Evolutionary conservation across 2,888 invertebrate genomes (phyloP).

Genomic region (Drosophila niveifrons): DNA sequence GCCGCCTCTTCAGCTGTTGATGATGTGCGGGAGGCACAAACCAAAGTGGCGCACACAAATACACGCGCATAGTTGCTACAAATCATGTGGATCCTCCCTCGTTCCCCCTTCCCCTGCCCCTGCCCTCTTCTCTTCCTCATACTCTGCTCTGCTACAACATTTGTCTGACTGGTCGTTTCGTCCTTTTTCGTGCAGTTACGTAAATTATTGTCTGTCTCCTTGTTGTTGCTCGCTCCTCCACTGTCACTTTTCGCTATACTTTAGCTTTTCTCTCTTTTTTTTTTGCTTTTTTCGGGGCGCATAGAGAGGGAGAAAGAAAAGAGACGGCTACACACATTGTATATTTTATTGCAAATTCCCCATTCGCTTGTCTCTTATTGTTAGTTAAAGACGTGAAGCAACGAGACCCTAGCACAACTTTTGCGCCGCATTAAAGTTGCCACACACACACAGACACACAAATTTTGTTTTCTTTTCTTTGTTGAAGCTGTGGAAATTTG

Average conservation of each 20-base stretch:
- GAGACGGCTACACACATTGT: conserved; percentile 33
- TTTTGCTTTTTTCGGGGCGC: conserved; percentile 39
- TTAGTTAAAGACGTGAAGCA: conserved; percentile 55
- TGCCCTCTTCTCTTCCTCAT: not conserved
- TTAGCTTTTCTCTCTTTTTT: conserved; percentile 32
- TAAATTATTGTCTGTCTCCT: conserved; percentile 79
- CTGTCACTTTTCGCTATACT: conserved; percentile 74
- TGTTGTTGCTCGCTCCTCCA: conserved; percentile 61
- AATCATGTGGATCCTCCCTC: conserved; percentile 51
- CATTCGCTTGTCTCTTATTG: conserved; percentile 69
- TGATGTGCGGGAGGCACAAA: conserved; percentile 63
- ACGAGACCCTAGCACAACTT: conserved; percentile 34
- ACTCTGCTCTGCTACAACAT: conserved; percentile 21
- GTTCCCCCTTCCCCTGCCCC: not conserved
- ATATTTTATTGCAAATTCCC: conserved; percentile 83
- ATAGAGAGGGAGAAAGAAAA: conserved; percentile 7
- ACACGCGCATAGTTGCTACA: conserved; percentile 59
- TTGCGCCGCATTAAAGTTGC: conserved; percentile 59
- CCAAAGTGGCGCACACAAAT: conserved; percentile 59
- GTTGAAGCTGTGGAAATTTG: conserved; percentile 46
- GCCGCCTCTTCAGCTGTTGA: conserved; percentile 49
- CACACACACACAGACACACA: conserved; percentile 27
- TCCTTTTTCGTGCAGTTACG: conserved; percentile 64
- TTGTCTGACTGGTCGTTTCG: conserved; percentile 46
- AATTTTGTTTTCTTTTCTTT: conserved; percentile 19